Evolutionary conservation across 1,140 invertebrate genomes (phyloP).

Genomic region (Trichogramma pretiosum): DNA sequence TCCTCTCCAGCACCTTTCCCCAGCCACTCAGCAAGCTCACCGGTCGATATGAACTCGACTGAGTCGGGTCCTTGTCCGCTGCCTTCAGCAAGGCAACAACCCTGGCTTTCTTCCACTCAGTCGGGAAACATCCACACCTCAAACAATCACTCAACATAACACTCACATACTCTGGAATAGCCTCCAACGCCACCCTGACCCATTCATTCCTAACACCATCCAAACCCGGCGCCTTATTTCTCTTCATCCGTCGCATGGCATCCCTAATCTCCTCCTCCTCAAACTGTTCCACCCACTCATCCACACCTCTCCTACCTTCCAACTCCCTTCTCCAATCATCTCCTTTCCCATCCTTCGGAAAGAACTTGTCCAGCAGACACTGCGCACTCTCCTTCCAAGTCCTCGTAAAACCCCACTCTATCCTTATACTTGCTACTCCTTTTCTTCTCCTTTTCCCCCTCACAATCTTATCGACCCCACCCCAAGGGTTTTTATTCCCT

Average conservation of each 20-base stretch:
- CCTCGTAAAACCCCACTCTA: not conserved
- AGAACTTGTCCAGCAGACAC: not conserved
- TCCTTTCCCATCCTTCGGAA: not conserved
- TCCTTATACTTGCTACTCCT: not conserved
- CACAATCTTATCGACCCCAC: not conserved
- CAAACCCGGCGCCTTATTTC: not conserved
- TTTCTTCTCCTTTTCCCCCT: not conserved
- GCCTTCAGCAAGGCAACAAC: conserved; percentile 16
- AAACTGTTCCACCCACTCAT: too few species aligned
- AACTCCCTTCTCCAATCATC: not conserved
- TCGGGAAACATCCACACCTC: conserved; percentile 4
- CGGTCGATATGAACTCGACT: conserved; percentile 21
- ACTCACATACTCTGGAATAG: not conserved
- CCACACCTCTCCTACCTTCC: not conserved
- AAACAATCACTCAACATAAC: conserved; percentile 1
- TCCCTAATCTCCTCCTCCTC: not conserved
- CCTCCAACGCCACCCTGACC: not conserved
- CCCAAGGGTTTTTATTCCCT: not conserved
- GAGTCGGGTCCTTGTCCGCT: conserved; percentile 9
- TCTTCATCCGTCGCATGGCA: not conserved
- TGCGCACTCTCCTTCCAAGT: not conserved
- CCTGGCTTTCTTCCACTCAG: conserved; percentile 16
- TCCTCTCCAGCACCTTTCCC: conserved; percentile 23
- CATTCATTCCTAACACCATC: conserved; percentile 6
- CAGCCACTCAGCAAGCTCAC: conserved; percentile 21